phyloP scores from a whole-genome alignment of 53 echinoderm and acorn worm genomes.

The Paracentrotus lividus region DNA sequence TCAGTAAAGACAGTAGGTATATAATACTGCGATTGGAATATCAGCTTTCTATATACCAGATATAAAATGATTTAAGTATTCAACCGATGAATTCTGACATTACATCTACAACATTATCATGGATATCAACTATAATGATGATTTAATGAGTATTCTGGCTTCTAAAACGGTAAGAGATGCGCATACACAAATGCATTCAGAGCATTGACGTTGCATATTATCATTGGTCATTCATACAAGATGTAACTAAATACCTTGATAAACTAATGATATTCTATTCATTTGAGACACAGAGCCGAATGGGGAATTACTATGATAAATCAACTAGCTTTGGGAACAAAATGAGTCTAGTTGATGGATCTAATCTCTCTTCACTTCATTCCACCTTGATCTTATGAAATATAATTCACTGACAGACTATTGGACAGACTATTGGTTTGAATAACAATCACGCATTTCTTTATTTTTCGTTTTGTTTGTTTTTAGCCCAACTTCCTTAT shows the following conservation, averaged over 20 bases:
- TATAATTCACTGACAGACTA: not conserved
- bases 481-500: not conserved
- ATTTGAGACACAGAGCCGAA: not conserved
- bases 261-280: too few species aligned
- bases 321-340: not conserved
- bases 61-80: too few species aligned
- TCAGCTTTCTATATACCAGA: not conserved
- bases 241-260: not conserved
- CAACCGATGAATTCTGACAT: too few species aligned
- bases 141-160: too few species aligned
- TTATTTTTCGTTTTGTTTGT: not conserved
- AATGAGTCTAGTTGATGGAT: not conserved
- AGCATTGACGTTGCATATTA: too few species aligned
- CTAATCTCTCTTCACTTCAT: slow-evolving; percentile 8
- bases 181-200: too few species aligned
- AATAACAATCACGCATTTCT: not conserved
- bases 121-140: too few species aligned
- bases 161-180: too few species aligned
- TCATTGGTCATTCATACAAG: not conserved
- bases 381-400: slow-evolving; percentile 12
- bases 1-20: not conserved
- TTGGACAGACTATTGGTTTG: slow-evolving; percentile 14
- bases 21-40: not conserved
- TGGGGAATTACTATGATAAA: slow-evolving; percentile 8
- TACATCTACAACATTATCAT: too few species aligned